Percentiles rank a stretch among this genome's conserved stretches.
These are phyloP conservation scores for Alcis repandata DNA, from an alignment of 2,888 invertebrate species.

Conservation along the genomic window DNA sequence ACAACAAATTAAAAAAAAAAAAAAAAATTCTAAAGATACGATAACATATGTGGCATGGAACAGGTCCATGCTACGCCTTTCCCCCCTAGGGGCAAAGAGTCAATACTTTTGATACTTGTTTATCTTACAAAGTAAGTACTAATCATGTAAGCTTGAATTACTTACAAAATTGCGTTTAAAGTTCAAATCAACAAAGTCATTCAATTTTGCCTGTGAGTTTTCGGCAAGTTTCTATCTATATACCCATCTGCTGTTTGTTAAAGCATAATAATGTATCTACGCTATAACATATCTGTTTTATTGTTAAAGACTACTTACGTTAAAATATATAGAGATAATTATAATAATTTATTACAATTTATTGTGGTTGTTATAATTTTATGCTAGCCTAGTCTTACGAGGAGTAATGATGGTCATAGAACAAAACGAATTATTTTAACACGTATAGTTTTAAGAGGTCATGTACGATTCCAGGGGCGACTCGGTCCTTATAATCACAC, in stretches of 20 bases:
- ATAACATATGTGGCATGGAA: no score
- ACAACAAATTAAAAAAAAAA: no score
- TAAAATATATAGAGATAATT: slow-evolving; percentile 47
- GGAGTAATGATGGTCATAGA: slow-evolving; percentile 48
- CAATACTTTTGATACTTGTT: no score
- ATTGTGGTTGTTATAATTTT: slow-evolving; percentile 56
- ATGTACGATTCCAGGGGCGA: slow-evolving; percentile 1
- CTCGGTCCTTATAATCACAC: no score
- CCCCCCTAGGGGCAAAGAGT: no score
- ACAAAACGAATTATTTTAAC: slow-evolving; percentile 53
- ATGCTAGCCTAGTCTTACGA: slow-evolving; percentile 62
- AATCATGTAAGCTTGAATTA: neutral
- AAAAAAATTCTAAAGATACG: no score
- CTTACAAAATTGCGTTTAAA: neutral
- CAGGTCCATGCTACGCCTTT: no score
- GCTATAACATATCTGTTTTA: slow-evolving; percentile 36
- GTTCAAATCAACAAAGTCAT: neutral
- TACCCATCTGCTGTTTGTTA: slow-evolving; percentile 15
- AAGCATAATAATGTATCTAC: slow-evolving; percentile 36
- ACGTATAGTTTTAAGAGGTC: slow-evolving; percentile 23
- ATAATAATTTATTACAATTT: slow-evolving; percentile 54
- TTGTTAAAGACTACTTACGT: slow-evolving; percentile 47
- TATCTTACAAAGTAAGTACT: neutral
- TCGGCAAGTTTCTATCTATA: neutral
- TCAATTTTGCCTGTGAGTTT: neutral